These are phyloP conservation scores for Psilanteris sp. DNA, from an alignment of 1,140 invertebrate genomes.

Conservation along the genomic window DNA sequence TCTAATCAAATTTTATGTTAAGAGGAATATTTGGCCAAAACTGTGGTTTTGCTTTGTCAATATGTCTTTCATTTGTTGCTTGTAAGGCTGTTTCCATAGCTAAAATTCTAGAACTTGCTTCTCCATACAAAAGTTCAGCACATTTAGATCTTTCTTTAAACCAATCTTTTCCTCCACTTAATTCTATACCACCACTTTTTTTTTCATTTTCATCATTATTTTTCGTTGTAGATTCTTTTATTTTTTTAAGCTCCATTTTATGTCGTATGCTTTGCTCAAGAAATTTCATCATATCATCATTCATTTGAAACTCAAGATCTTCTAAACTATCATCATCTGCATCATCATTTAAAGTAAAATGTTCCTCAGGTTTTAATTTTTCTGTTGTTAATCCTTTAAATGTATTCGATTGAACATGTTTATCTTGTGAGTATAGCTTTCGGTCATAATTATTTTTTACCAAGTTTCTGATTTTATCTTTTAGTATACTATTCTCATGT, in stretches of 20 bases:
- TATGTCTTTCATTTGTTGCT: slow-evolving; percentile 83
- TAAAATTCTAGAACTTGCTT: slow-evolving; percentile 83
- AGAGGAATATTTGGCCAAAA: slow-evolving; percentile 89
- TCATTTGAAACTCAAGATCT: slow-evolving; percentile 81
- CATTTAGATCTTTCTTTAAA: slow-evolving; percentile 69
- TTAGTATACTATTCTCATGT: slow-evolving; percentile 83
- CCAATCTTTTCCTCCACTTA: slow-evolving; percentile 57
- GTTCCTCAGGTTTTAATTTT: slow-evolving; percentile 6
- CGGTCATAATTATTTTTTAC: slow-evolving; percentile 41
- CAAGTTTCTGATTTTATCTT: slow-evolving; percentile 74
- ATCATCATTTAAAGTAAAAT: slow-evolving; percentile 20
- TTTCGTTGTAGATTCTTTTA: slow-evolving; percentile 64
- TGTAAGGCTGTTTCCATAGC: slow-evolving; percentile 87
- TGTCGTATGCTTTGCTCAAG: slow-evolving; percentile 82
- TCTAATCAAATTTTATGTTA: slow-evolving; percentile 70
- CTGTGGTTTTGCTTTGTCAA: slow-evolving; percentile 83
- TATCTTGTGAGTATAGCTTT: not conserved
- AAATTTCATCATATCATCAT: slow-evolving; percentile 84
- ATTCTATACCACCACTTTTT: not conserved
- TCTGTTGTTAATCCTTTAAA: not conserved
- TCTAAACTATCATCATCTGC: slow-evolving; percentile 49
- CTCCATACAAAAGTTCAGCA: slow-evolving; percentile 82
- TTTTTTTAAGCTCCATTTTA: slow-evolving; percentile 79
- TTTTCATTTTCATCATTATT: slow-evolving; percentile 32
- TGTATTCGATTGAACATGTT: slow-evolving; percentile 16